Conservation (phyloP, 2,113 vertebrate genomes). For the Desmodus rotundus region DNA sequence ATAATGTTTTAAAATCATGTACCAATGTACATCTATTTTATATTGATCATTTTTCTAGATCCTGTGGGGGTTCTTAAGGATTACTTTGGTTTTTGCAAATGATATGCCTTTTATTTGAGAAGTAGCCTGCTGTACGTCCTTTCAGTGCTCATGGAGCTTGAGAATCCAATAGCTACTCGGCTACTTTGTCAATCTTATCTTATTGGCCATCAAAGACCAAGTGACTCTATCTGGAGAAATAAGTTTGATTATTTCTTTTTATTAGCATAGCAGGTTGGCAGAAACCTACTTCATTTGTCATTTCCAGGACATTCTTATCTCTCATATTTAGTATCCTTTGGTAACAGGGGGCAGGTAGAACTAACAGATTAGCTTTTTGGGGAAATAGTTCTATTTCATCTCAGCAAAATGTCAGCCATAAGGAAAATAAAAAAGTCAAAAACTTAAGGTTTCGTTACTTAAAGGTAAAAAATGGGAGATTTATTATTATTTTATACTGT, state of each 20-base stretch:
- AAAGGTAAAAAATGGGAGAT: not conserved
- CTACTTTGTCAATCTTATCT: not conserved
- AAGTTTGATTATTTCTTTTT: not conserved
- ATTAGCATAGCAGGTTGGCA: not conserved
- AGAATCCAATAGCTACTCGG: not conserved
- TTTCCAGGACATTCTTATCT: not conserved
- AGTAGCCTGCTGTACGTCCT: not conserved
- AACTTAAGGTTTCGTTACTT: not conserved
- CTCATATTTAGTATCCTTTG: not conserved
- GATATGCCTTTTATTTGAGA: not conserved
- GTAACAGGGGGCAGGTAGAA: not conserved
- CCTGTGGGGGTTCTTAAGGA: not conserved
- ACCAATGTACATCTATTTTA: not conserved
- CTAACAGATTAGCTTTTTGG: not conserved
- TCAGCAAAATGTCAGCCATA: not conserved
- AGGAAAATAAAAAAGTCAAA: not conserved
- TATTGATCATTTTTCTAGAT: not conserved
- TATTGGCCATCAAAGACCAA: not conserved
- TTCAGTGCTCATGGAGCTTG: not conserved
- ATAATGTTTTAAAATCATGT: not conserved
- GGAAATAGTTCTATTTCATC: not conserved
- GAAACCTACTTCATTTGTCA: not conserved
- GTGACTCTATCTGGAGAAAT: not conserved
- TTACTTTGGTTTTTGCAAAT: not conserved
- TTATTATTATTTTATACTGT: not conserved